Evolutionary conservation across 2,113 vertebrate species (phyloP), one percentile per base, ranked within the genome.

Genomic region (Chlamydotis undulata): DNA sequence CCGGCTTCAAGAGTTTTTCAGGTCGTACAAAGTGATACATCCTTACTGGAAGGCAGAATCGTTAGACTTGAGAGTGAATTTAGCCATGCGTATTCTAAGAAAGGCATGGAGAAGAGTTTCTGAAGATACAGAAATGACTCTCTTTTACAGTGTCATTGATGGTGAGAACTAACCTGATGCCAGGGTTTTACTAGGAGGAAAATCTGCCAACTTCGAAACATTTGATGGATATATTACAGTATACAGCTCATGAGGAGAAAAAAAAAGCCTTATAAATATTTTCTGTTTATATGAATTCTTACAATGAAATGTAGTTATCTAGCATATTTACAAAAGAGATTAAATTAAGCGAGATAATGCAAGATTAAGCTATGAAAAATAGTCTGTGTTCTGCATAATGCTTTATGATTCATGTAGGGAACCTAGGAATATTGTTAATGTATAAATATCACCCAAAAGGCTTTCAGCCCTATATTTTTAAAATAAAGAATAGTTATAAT

Each of bases 391-490:
- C 98, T 98, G 94, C 95, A 93, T 97, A 98, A 97, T 96, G 97
- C 96, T 97, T 98, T 96, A 97, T 64, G 57, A 98, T 97, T 98
- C 50, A 35, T 90, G 94, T 98, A 98, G 97, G 95, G 96, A 97
- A 97, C 94, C 94, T 98, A 98, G 98, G 97, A 95, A 96, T 97
- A 91, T 95, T 98, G 96, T 98, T 97, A 96, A 96, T 97, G 97
- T 98, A 98, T 97, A 98, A 98, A 98, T 98, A 98, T 96, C 94
- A 96, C 95, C 96, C 95, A 97, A 97, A 98, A 98, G 98, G 98
- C 98, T 98, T 96, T 98, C 96, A 97, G 98, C 98, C 98, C 98
- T 98, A 97, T 98, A 98, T 98, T 98, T 98, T 98, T 98, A 98
- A 98, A 98, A 98, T 97, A 97, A 97, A 98, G 91, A 98, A 97